A percentile compares a stretch with the other conserved stretches of the same genome.
Conservation (phyloP, 2,888 invertebrate species). For the Rhogogaster chlorosoma region DNA sequence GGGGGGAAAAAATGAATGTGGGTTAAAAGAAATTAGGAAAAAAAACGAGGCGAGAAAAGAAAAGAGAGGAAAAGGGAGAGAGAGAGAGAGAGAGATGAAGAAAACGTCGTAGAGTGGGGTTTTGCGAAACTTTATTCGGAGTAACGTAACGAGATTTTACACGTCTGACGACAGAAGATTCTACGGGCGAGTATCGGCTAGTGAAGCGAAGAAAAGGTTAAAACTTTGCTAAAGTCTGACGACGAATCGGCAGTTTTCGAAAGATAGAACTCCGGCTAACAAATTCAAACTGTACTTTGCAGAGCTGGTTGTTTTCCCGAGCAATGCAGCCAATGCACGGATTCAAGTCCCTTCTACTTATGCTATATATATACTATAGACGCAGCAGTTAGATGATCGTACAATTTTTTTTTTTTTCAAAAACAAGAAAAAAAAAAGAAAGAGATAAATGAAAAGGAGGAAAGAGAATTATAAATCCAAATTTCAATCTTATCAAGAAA, state of each 20-base stretch:
- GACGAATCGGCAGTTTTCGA: constrained; percentile 39
- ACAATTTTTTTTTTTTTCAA: not conserved
- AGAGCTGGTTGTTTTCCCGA: constrained; percentile 22
- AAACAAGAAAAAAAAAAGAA: not conserved
- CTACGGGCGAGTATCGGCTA: constrained; percentile 21
- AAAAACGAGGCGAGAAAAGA: not conserved
- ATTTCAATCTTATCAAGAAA: not conserved
- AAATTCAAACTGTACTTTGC: constrained; percentile 45
- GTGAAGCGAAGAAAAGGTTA: constrained; percentile 44
- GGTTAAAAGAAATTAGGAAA: too few species aligned
- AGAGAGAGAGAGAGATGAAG: not conserved
- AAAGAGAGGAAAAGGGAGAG: not conserved
- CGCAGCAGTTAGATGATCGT: not conserved
- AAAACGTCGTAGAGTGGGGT: not conserved
- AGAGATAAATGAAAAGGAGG: not conserved
- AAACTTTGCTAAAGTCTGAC: constrained; percentile 1
- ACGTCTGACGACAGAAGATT: constrained; percentile 42
- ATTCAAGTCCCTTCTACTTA: constrained; percentile 11
- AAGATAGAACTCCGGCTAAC: constrained; percentile 20
- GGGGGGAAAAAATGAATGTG: too few species aligned
- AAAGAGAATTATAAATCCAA: not conserved
- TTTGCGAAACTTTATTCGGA: constrained; percentile 9
- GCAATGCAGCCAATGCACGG: not conserved
- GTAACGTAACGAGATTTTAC: constrained; percentile 47
- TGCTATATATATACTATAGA: not conserved